These are phyloP conservation scores for Leptinotarsa juncta DNA, from an alignment of 2,888 invertebrate species.

Conservation along the genomic window DNA sequence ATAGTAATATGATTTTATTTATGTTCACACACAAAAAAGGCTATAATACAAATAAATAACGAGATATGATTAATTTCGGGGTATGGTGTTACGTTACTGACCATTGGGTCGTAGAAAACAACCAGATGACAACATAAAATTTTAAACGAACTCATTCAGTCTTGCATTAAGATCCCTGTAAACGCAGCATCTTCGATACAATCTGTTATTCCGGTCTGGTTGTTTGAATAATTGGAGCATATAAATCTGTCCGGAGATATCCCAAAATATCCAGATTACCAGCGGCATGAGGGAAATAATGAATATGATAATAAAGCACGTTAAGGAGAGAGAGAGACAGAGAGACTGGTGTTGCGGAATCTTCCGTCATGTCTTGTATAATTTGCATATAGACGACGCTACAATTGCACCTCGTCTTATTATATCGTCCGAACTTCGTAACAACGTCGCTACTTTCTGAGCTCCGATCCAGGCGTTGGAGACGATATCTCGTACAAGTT, in stretches of 20 bases:
- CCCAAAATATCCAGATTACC: conserved; percentile 5
- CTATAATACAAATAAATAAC: no score
- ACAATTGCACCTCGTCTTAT: conserved; percentile 17
- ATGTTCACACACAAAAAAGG: no score
- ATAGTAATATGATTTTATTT: no score
- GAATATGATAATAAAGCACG: conserved; percentile 14
- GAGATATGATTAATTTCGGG: no score
- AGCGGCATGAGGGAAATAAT: conserved; percentile 7
- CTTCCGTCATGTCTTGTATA: conserved; percentile 3
- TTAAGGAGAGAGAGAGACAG: background rate
- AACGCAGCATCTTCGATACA: background rate
- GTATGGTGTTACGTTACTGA: no score
- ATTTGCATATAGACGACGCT: conserved; percentile 21
- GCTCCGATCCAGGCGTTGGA: background rate
- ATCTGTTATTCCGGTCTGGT: conserved; percentile 1
- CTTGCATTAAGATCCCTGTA: no score
- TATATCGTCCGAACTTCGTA: conserved; percentile 12
- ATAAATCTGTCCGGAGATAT: conserved; percentile 4
- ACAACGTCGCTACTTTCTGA: conserved; percentile 3
- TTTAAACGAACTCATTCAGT: no score
- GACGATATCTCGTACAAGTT: background rate
- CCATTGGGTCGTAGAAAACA: no score
- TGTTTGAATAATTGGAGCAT: conserved; percentile 8
- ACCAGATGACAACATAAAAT: no score
- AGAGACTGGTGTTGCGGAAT: background rate